Evolutionary conservation across 2,888 invertebrate species (phyloP).

Genomic region (Napeogenes inachia): DNA sequence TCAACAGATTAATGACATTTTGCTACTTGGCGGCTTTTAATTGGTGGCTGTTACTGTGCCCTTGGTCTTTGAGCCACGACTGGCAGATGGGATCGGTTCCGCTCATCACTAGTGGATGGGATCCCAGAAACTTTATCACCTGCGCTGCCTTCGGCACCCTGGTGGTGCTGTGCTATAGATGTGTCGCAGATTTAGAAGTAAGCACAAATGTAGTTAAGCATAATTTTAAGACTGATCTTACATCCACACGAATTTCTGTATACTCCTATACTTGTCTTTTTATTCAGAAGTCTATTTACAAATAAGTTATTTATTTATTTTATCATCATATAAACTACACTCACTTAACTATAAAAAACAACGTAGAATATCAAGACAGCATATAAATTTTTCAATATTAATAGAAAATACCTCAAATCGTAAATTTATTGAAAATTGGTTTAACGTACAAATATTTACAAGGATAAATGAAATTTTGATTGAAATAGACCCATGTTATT

Average conservation of each 20-base stretch:
- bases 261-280: too few relatives aligned
- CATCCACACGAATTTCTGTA: too few relatives aligned
- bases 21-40: slow-evolving; percentile 90
- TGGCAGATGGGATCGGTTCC: slow-evolving; percentile 95
- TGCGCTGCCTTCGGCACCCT: slow-evolving; percentile 83
- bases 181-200: slow-evolving; percentile 83
- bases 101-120: slow-evolving; percentile 81
- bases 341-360: neutral
- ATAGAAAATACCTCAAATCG: slow-evolving; percentile 13
- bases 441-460: slow-evolving; percentile 19
- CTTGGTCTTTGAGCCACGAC: slow-evolving; percentile 87
- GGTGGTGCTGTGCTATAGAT: slow-evolving; percentile 79
- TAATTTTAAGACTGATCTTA: too few relatives aligned
- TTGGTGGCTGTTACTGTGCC: slow-evolving; percentile 88
- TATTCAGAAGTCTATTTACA: too few relatives aligned
- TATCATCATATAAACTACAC: neutral
- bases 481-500: slow-evolving; percentile 19
- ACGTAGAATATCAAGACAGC: neutral
- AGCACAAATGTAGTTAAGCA: slow-evolving; percentile 32
- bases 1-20: slow-evolving; percentile 85
- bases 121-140: slow-evolving; percentile 85
- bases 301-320: neutral
- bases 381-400: slow-evolving; percentile 4
- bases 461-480: slow-evolving; percentile 15
- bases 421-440: slow-evolving; percentile 12